phyloP scores from a whole-genome alignment of 64 coral and sea anemone genomes.

The Actinia tenebrosa region DNA sequence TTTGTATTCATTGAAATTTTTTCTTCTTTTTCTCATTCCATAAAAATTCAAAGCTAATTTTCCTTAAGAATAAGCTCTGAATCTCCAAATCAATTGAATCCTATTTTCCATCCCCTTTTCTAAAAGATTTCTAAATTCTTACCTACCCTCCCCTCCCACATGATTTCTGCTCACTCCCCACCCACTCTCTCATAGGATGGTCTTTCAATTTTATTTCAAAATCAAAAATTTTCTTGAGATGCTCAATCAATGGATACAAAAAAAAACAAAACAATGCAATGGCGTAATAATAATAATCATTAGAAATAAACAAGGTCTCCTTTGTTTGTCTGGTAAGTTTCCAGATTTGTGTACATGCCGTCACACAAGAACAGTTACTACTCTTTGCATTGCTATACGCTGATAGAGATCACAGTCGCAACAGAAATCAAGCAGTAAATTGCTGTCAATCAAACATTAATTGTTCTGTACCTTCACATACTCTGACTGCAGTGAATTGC shows the following conservation, averaged over 20 bases:
- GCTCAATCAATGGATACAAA: not conserved
- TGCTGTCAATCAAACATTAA: no score
- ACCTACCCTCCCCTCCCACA: not conserved
- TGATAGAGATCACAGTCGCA: no score
- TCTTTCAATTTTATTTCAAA: not conserved
- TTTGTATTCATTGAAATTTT: not conserved
- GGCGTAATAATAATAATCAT: not conserved
- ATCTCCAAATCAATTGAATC: no score
- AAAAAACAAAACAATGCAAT: not conserved
- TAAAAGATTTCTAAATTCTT: not conserved
- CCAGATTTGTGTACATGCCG: no score
- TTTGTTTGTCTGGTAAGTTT: no score
- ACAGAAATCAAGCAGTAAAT: no score
- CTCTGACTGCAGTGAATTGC: no score
- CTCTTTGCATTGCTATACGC: no score
- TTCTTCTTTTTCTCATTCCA: not conserved
- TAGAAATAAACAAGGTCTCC: no score
- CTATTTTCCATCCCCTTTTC: not conserved
- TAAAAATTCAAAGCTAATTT: not conserved
- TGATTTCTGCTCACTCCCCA: not conserved
- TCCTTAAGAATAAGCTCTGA: not conserved
- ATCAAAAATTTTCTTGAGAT: not conserved
- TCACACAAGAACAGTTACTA: no score
- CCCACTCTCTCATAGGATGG: not conserved
- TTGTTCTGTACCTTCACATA: no score